Conservation (phyloP, 1,140 invertebrate species). For the Protaetia brevitarsis region DNA sequence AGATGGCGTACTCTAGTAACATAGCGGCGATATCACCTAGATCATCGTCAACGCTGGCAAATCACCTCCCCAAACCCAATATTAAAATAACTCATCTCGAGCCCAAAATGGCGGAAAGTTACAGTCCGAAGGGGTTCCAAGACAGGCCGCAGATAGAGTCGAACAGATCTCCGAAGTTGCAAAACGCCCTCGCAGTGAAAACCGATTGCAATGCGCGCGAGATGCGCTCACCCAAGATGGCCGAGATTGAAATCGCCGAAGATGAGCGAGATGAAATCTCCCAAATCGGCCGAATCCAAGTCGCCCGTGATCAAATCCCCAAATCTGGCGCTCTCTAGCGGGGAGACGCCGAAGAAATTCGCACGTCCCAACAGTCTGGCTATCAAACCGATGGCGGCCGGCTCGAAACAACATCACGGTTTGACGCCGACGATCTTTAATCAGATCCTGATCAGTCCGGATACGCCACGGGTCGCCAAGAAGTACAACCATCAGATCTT, state of each 20-base stretch:
- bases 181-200: constrained; percentile 3
- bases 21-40: background rate
- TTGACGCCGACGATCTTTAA: constrained; percentile 74
- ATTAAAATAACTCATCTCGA: constrained; percentile 1
- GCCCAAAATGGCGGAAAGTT: background rate
- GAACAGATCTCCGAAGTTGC: constrained; percentile 13
- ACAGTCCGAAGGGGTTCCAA: background rate
- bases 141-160: background rate
- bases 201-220: constrained; percentile 1
- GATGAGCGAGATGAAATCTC: constrained; percentile 12
- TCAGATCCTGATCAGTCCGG: constrained; percentile 77
- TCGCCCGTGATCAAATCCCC: constrained; percentile 18
- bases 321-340: background rate
- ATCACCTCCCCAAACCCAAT: constrained; percentile 5
- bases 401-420: constrained; percentile 73
- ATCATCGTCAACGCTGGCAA: background rate
- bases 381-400: constrained; percentile 71
- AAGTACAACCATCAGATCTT: constrained; percentile 83
- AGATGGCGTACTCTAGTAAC: constrained; percentile 28
- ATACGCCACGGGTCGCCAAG: constrained; percentile 84
- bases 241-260: constrained; percentile 12
- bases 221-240: constrained; percentile 3
- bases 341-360: constrained; percentile 58
- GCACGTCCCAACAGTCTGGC: constrained; percentile 74
- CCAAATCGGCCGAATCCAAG: constrained; percentile 8